Percentiles rank a stretch among this genome's conserved stretches.
These are phyloP conservation scores for Discoglossus pictus DNA, from an alignment of 2,797 vertebrate genomes.

Conservation along the genomic window DNA sequence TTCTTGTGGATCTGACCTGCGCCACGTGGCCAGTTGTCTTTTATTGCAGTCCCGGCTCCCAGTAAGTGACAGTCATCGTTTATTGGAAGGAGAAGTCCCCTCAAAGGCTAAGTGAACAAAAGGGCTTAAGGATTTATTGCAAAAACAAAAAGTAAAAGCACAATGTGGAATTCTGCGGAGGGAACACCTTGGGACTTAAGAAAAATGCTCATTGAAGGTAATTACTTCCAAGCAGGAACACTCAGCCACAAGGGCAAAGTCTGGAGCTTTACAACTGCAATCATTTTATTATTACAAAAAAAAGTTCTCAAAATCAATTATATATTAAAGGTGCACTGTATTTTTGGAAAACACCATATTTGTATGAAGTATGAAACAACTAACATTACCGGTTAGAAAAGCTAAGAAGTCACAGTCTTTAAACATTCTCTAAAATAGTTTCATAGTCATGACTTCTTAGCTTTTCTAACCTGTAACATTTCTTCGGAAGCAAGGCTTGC, in stretches of 20 bases:
- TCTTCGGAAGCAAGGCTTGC: no score
- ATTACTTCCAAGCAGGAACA: not conserved
- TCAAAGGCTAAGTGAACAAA: conserved; percentile 13
- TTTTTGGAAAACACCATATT: no score
- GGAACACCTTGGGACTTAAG: not conserved
- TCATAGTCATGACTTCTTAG: no score
- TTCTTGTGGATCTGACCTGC: not conserved
- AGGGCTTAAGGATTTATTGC: not conserved
- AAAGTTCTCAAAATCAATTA: no score
- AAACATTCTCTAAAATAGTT: no score
- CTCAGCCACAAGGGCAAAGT: not conserved
- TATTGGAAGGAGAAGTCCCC: conserved; percentile 17
- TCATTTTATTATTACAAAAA: no score
- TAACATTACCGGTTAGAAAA: no score
- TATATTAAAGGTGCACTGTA: no score
- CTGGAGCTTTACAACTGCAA: conserved; percentile 25
- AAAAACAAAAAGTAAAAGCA: conserved; percentile 3
- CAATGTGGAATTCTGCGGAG: not conserved
- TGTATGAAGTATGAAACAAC: no score
- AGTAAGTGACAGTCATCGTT: conserved; percentile 13
- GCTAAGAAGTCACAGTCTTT: no score
- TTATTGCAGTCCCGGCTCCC: not conserved
- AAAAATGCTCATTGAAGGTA: not conserved
- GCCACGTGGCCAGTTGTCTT: not conserved
- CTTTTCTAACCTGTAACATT: no score